Evolutionary conservation across 2,888 invertebrate species (phyloP), one percentile per base, ranked within the genome.

Genomic region (Neocrepidodera transversa): DNA sequence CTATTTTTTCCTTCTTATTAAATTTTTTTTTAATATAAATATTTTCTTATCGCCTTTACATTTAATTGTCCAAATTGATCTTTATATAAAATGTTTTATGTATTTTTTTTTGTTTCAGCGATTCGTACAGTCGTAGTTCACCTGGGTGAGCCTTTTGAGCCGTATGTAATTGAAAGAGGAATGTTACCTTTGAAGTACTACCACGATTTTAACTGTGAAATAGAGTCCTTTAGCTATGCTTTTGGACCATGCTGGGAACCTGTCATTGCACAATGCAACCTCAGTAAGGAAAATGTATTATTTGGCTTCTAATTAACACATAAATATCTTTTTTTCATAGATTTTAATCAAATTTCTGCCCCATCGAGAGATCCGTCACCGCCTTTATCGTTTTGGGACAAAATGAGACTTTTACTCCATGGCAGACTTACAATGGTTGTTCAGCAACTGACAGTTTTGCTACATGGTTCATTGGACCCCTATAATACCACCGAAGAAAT

Each of bases 201-300:
- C 81, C 96, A 99, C 81, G 98, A 99, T 80, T 86, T 99, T 58
- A 95, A 95, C 79, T 95, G 95, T 82, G 95, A 96, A 78, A 87
- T 95, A 71, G 89, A 92, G 51, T 89, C 90, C 67, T 93, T 88
- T 76, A 91, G 91, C 74, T 93, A 96, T 77, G 96, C 97, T 0
- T 98, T 99, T 76, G 99, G 99, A 0, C 97, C 98, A 0, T 98
- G 98, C 78, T 99, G 99, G 99, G 99, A 99, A 76, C 97, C 99
- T 0, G 95, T 94, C 11, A 89, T 95, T 56, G 93, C 95, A 0
- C 93, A 95, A 74, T 92, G 92, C 80, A 93, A 93, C 75, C 81
- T 92, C 8, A 87, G 90, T 87, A 63, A 71, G 69, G 65, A 14
- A 10, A 23, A 23, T 23, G 3, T 5, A 23, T 23, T 23, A 23